Percentiles rank a stretch among this genome's conserved stretches.
Conservation (phyloP, 2,888 invertebrate genomes). For the Thymelicus acteon region DNA sequence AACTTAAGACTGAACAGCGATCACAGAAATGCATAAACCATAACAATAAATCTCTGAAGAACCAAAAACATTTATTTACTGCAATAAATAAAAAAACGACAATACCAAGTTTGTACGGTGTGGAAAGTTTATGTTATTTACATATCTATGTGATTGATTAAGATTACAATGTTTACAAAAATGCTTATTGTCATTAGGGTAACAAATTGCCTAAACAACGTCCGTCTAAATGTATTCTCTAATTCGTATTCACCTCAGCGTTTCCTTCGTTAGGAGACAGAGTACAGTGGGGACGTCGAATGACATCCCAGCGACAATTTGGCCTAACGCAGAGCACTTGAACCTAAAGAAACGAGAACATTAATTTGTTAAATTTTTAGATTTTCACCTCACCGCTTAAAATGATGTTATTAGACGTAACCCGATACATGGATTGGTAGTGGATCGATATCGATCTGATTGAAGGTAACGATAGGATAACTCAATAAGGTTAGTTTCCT, state of each 20-base stretch:
- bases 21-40: slow-evolving; percentile 81
- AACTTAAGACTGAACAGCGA: slow-evolving; percentile 67
- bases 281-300: slow-evolving; percentile 28
- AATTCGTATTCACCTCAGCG: slow-evolving; percentile 12
- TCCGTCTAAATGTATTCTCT: slow-evolving; percentile 45
- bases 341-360: too few species aligned
- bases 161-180: slow-evolving; percentile 63
- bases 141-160: slow-evolving; percentile 46
- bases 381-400: too few species aligned
- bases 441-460: too few species aligned
- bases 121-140: slow-evolving; percentile 60
- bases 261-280: slow-evolving; percentile 18
- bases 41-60: slow-evolving; percentile 63
- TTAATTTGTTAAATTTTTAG: too few species aligned
- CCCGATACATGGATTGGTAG: too few species aligned
- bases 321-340: slow-evolving; percentile 40
- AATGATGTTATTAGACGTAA: too few species aligned
- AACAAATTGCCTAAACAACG: slow-evolving; percentile 53
- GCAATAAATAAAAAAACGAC: slow-evolving; percentile 51
- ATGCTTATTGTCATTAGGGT: slow-evolving; percentile 77
- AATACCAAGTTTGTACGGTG: slow-evolving; percentile 60
- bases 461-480: too few species aligned
- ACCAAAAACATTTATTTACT: slow-evolving; percentile 51
- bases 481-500: too few species aligned
- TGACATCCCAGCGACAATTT: slow-evolving; percentile 47